These are phyloP conservation scores for Callipepla squamata DNA, from an alignment of 2,113 vertebrate genomes.

Conservation along the genomic window DNA sequence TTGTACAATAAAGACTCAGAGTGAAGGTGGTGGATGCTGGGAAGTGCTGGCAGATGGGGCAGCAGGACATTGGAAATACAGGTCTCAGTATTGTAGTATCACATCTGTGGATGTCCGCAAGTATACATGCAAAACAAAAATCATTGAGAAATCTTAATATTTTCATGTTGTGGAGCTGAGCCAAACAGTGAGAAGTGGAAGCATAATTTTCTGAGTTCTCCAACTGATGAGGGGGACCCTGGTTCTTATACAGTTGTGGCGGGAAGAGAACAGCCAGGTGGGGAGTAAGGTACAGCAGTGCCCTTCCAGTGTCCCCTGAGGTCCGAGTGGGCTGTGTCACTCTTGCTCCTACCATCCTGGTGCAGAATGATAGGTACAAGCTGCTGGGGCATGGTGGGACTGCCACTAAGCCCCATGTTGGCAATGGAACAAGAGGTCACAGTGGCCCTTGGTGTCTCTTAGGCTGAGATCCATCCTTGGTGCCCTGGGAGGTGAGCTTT, in stretches of 20 bases:
- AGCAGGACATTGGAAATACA: not conserved
- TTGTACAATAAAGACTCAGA: not conserved
- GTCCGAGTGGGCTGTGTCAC: not conserved
- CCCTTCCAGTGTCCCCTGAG: rapidly evolving
- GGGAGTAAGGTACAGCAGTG: not conserved
- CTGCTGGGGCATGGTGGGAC: not conserved
- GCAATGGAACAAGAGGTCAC: not conserved
- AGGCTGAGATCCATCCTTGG: rapidly evolving
- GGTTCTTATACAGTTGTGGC: rapidly evolving
- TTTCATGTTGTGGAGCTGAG: not conserved
- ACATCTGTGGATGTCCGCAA: rapidly evolving
- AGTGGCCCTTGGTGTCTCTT: rapidly evolving
- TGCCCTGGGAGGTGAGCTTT: not conserved
- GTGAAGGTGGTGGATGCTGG: not conserved
- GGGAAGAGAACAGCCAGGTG: not conserved
- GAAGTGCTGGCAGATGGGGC: not conserved
- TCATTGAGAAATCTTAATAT: not conserved
- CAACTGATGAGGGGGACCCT: not conserved
- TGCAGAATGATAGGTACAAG: not conserved
- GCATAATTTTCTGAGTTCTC: not conserved
- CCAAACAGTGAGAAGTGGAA: not conserved
- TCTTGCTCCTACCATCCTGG: rapidly evolving
- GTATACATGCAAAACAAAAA: not conserved
- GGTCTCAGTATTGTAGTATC: not conserved
- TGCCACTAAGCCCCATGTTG: not conserved